Evolutionary conservation across 1,140 invertebrate genomes (phyloP).

Genomic region (Heliothis subflexa): DNA sequence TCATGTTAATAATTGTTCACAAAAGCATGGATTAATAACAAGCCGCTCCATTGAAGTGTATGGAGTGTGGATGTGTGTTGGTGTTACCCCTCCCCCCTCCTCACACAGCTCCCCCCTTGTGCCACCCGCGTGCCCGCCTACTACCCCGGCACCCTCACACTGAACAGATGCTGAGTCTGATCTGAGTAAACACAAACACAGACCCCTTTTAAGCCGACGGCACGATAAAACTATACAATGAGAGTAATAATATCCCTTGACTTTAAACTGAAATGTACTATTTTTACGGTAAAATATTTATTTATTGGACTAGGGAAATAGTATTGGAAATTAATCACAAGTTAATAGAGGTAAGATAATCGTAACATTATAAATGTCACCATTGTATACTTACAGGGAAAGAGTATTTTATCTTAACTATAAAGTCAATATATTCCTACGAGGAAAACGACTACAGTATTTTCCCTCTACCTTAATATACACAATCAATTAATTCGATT

Average conservation of each 20-base stretch:
- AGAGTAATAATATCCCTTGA: slow-evolving; percentile 34
- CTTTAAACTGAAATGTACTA: slow-evolving; percentile 32
- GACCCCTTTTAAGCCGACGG: slow-evolving; percentile 51
- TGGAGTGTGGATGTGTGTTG: slow-evolving; percentile 13
- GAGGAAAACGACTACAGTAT: too few species aligned
- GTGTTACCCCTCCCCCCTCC: slow-evolving; percentile 19
- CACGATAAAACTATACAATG: slow-evolving; percentile 42
- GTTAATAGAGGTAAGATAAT: too few species aligned
- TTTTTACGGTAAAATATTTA: not conserved
- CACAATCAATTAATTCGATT: too few species aligned
- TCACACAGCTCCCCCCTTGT: not conserved
- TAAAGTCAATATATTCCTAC: too few species aligned
- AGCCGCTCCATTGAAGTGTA: slow-evolving; percentile 35
- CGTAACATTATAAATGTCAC: too few species aligned
- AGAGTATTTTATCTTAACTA: too few species aligned
- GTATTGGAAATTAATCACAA: too few species aligned
- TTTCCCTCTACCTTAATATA: too few species aligned
- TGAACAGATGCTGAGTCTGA: slow-evolving; percentile 64
- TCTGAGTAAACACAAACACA: slow-evolving; percentile 63
- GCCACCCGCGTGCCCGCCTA: slow-evolving; percentile 10
- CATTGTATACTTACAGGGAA: too few species aligned
- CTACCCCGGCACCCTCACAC: slow-evolving; percentile 44
- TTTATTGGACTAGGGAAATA: not conserved
- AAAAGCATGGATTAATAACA: slow-evolving; percentile 34
- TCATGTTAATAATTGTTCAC: slow-evolving; percentile 34